Evolutionary conservation across 1,140 invertebrate species (phyloP).

Genomic region (Amphibalanus amphitrite): DNA sequence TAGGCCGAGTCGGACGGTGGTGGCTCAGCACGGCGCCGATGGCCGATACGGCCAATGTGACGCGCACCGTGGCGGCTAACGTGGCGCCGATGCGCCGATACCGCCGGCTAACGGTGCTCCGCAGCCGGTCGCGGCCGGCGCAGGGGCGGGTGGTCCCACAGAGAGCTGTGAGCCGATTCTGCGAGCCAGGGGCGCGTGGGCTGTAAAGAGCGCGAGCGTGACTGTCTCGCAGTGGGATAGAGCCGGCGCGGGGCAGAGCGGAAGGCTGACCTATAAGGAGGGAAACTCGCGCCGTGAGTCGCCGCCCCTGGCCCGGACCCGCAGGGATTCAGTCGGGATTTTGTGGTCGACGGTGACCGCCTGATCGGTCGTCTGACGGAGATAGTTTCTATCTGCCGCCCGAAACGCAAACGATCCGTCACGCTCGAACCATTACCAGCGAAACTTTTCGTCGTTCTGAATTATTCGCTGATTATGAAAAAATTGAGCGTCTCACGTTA

Average conservation of each 20-base stretch:
- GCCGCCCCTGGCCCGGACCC: neutral
- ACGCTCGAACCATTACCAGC: neutral
- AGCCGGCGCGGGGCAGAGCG: no score
- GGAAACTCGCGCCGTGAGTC: neutral
- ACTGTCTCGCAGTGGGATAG: no score
- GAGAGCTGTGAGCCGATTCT: no score
- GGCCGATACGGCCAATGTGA: neutral
- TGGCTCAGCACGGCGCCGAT: neutral
- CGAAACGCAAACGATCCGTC: neutral
- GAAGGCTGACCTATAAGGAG: neutral
- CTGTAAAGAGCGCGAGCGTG: no score
- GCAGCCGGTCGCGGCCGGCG: no score
- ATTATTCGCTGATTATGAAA: neutral
- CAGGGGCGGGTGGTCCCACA: no score
- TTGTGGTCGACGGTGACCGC: neutral
- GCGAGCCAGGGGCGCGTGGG: no score
- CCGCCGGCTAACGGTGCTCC: neutral
- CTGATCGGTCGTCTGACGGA: neutral
- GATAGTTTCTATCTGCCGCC: neutral
- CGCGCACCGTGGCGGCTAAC: neutral
- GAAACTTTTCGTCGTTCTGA: neutral
- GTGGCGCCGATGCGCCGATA: neutral
- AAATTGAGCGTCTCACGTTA: no score
- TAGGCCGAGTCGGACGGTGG: neutral
- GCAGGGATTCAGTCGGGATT: no score